Percentiles rank a stretch among this genome's conserved stretches.
These are phyloP conservation scores for Bagarius yarrelli DNA, from an alignment of 2,113 vertebrate species.

Conservation along the genomic window DNA sequence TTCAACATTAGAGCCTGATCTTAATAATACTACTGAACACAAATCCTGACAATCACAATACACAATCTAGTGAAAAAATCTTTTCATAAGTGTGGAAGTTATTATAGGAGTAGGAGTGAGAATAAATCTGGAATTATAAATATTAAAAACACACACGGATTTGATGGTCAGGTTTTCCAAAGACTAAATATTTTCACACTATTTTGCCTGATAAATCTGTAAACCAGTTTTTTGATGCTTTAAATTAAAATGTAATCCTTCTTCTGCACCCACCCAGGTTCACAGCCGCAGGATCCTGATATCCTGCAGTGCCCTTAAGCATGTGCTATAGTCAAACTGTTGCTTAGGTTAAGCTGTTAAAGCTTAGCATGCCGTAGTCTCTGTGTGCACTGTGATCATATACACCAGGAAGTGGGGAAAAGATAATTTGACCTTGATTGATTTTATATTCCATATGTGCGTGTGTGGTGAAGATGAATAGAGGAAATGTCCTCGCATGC, in stretches of 20 bases:
- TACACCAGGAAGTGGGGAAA: not conserved
- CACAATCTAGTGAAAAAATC: too few relatives aligned
- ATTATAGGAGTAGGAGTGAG: too few relatives aligned
- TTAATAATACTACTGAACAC: too few relatives aligned
- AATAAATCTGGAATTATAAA: too few relatives aligned
- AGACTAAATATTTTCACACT: too few relatives aligned
- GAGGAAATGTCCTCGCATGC: not conserved
- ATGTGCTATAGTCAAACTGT: not conserved
- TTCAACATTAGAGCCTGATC: too few relatives aligned
- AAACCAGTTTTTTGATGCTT: too few relatives aligned
- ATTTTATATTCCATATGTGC: not conserved
- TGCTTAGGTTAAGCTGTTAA: not conserved
- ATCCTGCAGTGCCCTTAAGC: not conserved
- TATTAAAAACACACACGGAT: too few relatives aligned
- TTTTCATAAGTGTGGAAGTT: too few relatives aligned
- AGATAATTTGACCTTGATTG: not conserved
- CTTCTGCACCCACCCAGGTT: not conserved
- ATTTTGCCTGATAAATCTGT: too few relatives aligned
- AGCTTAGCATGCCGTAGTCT: not conserved
- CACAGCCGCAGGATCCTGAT: conserved; percentile 2
- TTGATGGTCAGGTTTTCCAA: too few relatives aligned
- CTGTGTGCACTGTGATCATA: not conserved
- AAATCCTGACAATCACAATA: too few relatives aligned
- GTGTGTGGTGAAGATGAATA: not conserved
- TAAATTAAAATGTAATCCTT: not conserved